phyloP scores from a whole-genome alignment of 2,888 invertebrate genomes.

The Pterobdella sp. region DNA sequence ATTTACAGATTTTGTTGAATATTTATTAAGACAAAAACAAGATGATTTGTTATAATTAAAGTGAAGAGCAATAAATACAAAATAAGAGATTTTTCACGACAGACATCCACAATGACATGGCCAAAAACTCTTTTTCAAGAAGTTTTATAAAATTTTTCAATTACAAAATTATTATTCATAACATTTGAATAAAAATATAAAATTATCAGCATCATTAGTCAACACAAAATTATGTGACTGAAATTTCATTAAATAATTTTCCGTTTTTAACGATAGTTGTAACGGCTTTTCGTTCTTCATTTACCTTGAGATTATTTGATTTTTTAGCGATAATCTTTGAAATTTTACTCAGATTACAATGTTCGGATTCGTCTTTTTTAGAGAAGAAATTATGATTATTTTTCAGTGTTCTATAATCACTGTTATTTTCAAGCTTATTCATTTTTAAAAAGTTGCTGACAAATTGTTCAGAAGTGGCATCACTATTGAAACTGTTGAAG shows the following conservation, averaged over 20 bases:
- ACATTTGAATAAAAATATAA: too few species aligned
- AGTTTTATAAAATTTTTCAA: too few species aligned
- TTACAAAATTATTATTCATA: too few species aligned
- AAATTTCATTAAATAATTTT: not conserved
- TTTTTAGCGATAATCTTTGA: not conserved
- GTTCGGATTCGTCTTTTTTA: not conserved
- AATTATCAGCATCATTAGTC: not conserved
- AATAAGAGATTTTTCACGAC: too few species aligned
- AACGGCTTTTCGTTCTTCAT: not conserved
- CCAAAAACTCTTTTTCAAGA: too few species aligned
- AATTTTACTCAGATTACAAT: not conserved
- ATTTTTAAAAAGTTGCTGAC: not conserved
- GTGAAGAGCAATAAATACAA: too few species aligned
- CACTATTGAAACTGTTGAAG: too few species aligned
- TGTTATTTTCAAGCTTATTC: not conserved
- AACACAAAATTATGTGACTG: not conserved
- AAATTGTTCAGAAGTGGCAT: not conserved
- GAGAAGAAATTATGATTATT: not conserved
- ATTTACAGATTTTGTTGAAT: too few species aligned
- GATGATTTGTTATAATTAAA: too few species aligned
- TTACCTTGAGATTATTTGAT: not conserved
- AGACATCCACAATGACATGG: too few species aligned
- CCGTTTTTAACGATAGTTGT: constrained; percentile 1
- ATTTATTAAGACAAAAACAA: too few species aligned
- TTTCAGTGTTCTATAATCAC: not conserved